Evolutionary conservation across 2,113 vertebrate genomes (phyloP).

Genomic region (Desmodus rotundus): DNA sequence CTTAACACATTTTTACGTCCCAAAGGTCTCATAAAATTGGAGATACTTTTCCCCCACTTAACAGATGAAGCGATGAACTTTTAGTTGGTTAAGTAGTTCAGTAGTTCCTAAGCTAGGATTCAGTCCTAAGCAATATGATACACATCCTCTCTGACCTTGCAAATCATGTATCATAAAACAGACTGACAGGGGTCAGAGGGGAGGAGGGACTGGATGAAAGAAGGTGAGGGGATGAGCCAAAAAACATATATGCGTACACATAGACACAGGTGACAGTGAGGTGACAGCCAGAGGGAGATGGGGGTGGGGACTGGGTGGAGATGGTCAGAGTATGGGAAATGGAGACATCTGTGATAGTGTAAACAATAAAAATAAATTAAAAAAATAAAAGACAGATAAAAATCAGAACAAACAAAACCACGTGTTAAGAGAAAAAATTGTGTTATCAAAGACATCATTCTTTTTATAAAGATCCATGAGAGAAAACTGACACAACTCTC

Average conservation of each 20-base stretch:
- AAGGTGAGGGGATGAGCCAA: too few relatives aligned
- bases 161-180: background rate
- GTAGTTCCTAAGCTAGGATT: background rate
- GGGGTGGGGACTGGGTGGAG: too few relatives aligned
- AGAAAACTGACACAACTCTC: background rate
- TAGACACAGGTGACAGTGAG: too few relatives aligned
- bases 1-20: background rate
- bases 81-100: background rate
- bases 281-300: too few relatives aligned
- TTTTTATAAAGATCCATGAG: background rate
- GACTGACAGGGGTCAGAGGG: too few relatives aligned
- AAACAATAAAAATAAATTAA: too few relatives aligned
- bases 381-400: too few relatives aligned
- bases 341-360: too few relatives aligned
- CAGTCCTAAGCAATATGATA: background rate
- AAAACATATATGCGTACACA: too few relatives aligned
- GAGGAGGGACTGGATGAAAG: too few relatives aligned
- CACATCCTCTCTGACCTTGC: background rate
- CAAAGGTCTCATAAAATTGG: background rate
- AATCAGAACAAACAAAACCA: background rate
- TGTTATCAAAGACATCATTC: background rate
- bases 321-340: too few relatives aligned
- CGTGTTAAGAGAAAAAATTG: background rate
- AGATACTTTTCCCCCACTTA: background rate
- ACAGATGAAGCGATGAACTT: background rate